These are phyloP conservation scores for Deroptyus accipitrinus DNA, from an alignment of 2,113 vertebrate genomes.

Conservation along the genomic window DNA sequence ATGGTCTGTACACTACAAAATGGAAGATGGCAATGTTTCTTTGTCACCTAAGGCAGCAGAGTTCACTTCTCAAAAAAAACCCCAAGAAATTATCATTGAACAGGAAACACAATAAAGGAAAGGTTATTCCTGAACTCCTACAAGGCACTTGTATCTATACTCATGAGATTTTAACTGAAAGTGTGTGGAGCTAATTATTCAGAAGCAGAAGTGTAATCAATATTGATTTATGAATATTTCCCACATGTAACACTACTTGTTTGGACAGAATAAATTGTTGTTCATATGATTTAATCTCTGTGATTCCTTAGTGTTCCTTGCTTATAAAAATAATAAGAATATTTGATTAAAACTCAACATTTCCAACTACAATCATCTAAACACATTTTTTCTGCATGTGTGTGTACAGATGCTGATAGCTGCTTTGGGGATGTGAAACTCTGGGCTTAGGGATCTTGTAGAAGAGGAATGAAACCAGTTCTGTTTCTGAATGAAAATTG, in stretches of 20 bases:
- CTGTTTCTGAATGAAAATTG: background rate
- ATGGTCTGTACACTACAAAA: background rate
- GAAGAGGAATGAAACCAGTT: background rate
- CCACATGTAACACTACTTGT: background rate
- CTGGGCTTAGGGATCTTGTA: background rate
- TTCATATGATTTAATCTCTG: background rate
- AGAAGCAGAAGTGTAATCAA: slow-evolving; percentile 9
- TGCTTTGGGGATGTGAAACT: background rate
- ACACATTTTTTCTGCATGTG: background rate
- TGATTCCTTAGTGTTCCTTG: background rate
- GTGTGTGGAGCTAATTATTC: slow-evolving; percentile 7
- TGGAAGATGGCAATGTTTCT: background rate
- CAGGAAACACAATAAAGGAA: background rate
- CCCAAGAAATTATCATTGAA: background rate
- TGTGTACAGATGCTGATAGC: background rate
- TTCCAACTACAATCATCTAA: background rate
- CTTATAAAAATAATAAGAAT: background rate
- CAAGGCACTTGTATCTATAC: background rate
- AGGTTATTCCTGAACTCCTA: background rate
- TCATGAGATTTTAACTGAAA: slow-evolving; percentile 23
- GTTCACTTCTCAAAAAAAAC: background rate
- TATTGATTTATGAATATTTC: slow-evolving; percentile 26
- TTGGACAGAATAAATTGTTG: slow-evolving; percentile 24
- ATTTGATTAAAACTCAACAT: background rate
- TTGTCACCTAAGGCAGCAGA: background rate